A percentile compares a stretch with the other conserved stretches of the same genome.
Conservation (phyloP, 92 coral and sea anemone genomes). For the Actinostola sp. region DNA sequence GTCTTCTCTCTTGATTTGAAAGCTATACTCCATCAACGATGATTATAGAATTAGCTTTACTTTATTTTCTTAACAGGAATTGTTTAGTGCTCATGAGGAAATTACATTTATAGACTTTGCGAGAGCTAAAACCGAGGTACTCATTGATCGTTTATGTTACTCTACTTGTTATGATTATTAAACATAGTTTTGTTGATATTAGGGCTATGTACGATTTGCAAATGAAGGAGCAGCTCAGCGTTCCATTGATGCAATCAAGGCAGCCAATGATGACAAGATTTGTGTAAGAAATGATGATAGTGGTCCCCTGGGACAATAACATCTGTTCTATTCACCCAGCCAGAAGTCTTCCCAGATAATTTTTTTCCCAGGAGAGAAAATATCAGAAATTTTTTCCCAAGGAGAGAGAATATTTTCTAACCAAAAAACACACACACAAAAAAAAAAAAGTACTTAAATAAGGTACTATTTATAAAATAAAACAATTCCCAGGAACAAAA, state of each 20-base stretch:
- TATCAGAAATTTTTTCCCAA: too few species aligned
- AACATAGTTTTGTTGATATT: neutral
- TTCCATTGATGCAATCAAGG: constrained; percentile 79
- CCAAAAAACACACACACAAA: too few species aligned
- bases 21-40: neutral
- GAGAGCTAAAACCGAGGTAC: constrained; percentile 82
- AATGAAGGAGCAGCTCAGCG: constrained; percentile 85
- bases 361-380: too few species aligned
- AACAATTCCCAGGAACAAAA: too few species aligned
- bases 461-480: too few species aligned
- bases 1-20: too few species aligned
- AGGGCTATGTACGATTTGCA: constrained; percentile 84
- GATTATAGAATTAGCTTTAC: neutral
- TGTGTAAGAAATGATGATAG: constrained; percentile 73
- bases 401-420: too few species aligned
- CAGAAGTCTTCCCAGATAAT: too few species aligned
- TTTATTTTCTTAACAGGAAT: constrained; percentile 35
- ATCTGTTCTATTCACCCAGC: too few species aligned
- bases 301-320: too few species aligned
- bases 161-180: neutral
- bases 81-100: constrained; percentile 79
- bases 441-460: too few species aligned
- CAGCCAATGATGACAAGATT: constrained; percentile 76
- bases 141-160: neutral
- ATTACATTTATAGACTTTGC: constrained; percentile 85